These are phyloP conservation scores for Ovibos moschatus DNA, from an alignment of 2,113 vertebrate species.

Conservation along the genomic window DNA sequence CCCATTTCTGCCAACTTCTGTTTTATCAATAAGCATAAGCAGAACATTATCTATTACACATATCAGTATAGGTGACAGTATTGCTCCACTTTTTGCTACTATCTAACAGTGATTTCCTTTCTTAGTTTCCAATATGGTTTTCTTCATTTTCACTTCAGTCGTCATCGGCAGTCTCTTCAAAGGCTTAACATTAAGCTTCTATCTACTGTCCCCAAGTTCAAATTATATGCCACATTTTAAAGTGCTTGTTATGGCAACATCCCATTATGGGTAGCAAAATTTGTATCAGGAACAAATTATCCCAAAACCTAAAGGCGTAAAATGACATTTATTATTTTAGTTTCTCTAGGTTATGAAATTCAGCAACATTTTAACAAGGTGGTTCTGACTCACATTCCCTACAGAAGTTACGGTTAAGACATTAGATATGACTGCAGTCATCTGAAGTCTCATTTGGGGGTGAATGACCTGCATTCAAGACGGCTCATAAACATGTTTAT, in stretches of 20 bases:
- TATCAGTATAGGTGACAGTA: background rate
- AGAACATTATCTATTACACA: background rate
- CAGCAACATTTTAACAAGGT: background rate
- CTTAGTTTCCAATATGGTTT: background rate
- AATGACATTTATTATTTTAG: background rate
- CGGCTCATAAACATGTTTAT: background rate
- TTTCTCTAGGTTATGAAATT: background rate
- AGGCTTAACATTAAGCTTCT: background rate
- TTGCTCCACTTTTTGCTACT: background rate
- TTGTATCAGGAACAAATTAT: background rate
- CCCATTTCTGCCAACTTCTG: background rate
- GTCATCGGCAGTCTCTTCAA: background rate
- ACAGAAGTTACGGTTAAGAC: background rate
- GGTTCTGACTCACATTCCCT: background rate
- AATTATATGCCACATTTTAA: background rate
- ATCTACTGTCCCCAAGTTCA: background rate
- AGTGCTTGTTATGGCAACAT: background rate
- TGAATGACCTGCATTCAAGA: background rate
- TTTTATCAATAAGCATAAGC: background rate
- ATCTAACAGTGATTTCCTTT: background rate
- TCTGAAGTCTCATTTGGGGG: background rate
- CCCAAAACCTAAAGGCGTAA: background rate
- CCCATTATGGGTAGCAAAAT: background rate
- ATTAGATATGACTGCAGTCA: background rate
- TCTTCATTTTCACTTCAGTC: constrained; percentile 10